These are phyloP conservation scores for Motacilla alba DNA, from an alignment of 2,113 vertebrate species.

Conservation along the genomic window DNA sequence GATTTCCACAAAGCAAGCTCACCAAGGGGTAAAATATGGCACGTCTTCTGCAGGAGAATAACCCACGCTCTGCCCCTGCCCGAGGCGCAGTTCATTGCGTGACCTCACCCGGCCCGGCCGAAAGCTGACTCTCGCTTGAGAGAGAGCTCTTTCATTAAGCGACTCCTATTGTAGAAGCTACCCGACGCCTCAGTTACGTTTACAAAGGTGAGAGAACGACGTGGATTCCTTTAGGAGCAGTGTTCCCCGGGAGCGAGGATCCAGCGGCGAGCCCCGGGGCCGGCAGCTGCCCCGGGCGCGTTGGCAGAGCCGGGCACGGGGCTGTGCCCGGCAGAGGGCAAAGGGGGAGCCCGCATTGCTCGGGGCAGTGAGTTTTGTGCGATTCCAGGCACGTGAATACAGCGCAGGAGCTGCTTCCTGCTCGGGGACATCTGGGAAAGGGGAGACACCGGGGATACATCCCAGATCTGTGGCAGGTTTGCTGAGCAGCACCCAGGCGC, in stretches of 20 bases:
- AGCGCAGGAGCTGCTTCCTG: rapidly evolving
- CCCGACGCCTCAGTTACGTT: neutral
- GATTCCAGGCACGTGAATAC: neutral
- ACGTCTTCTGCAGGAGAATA: neutral
- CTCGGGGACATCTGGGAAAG: rapidly evolving
- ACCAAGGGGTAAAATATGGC: neutral
- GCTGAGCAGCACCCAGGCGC: rapidly evolving
- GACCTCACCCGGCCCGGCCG: rapidly evolving
- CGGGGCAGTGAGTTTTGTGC: rapidly evolving
- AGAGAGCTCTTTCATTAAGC: neutral
- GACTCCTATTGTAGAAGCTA: rapidly evolving
- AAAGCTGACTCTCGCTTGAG: neutral
- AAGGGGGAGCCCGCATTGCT: rapidly evolving
- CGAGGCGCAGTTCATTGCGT: rapidly evolving
- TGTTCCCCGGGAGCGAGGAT: neutral
- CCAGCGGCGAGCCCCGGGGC: neutral
- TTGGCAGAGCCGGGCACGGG: too few species aligned
- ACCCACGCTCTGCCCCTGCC: neutral
- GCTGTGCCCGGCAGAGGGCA: neutral
- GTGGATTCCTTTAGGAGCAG: rapidly evolving
- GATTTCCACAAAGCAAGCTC: neutral
- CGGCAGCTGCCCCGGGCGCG: neutral
- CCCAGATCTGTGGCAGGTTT: rapidly evolving
- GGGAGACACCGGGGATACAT: rapidly evolving
- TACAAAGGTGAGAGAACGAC: neutral